Base-by-base conservation (phyloP, 1,140 invertebrate genomes). In the Anastatus disparis region DNA sequence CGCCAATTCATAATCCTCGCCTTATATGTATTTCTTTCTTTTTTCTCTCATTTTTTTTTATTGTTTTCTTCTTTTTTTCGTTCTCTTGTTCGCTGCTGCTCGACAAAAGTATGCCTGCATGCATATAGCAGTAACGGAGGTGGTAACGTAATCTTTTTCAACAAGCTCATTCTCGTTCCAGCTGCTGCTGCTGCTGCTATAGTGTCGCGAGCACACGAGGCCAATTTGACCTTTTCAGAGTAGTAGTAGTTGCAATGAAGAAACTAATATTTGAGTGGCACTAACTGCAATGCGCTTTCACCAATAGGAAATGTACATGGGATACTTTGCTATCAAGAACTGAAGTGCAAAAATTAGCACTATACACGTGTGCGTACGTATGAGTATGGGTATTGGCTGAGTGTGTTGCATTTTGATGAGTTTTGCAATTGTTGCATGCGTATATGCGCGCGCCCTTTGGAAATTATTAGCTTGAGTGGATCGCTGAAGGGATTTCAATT, bases 1-100 rank as follows among this genome's bases (percentile, higher is more conserved):
- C 79, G 79, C 77, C 80, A 82, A 80, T 81, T 81, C 81, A 82
- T 82, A 80, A 79, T 78, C 78, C 74, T 71, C 77, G 69, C 77
- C 76, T 76, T 74, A 73, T 70, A 74, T 20, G 9, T 52, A 20
- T 56, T 20, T 7, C 13, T 12, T 26, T 48, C 66, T 48, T 20
- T 56, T 53, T 35, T 35, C 31, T n/a, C n/a, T n/a, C n/a, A n/a
- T n/a, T n/a, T n/a, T n/a, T n/a, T n/a, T n/a, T n/a, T n/a, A n/a
- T n/a, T n/a, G n/a, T n/a, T n/a, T n/a, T n/a, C n/a, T n/a, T n/a
- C n/a, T 20, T 9, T 50, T 40, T 66, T 29, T n/a, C 13, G 20
- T 26, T 56, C 66, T 35, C 31, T 56, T 53, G 26, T 22, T 17
- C 15, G 26, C 17, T 22, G 12, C 27, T 26, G 10, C n/a, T n/a